Conservation (phyloP, 2,888 invertebrate genomes). For the Lasioglossum pauxillum region DNA sequence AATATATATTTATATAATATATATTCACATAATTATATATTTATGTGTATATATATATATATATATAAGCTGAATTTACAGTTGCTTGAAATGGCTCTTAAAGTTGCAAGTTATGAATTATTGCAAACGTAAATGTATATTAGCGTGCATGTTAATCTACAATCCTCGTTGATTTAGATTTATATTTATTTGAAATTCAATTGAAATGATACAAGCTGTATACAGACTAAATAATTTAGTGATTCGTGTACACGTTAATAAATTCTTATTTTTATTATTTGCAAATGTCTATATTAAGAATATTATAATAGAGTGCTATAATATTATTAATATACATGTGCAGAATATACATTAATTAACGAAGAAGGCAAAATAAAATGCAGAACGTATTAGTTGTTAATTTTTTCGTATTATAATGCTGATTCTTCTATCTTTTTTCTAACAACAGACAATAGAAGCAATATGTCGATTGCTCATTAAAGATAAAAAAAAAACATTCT, state of each 20-base stretch:
- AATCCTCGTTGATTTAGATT: constrained; percentile 27
- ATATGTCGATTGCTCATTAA: constrained; percentile 18
- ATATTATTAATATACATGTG: constrained; percentile 29
- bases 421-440: background rate
- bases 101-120: constrained; percentile 36
- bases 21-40: no score
- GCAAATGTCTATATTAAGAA: constrained; percentile 13
- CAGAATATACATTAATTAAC: constrained; percentile 13
- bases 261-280: constrained; percentile 33
- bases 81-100: constrained; percentile 22
- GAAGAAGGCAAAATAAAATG: constrained; percentile 13
- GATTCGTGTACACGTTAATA: constrained; percentile 25
- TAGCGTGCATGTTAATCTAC: constrained; percentile 35
- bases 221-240: constrained; percentile 12
- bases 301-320: constrained; percentile 16
- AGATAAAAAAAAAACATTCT: constrained; percentile 12
- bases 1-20: no score
- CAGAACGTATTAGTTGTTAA: constrained; percentile 20
- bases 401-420: constrained; percentile 23
- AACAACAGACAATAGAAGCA: constrained; percentile 11
- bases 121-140: constrained; percentile 27
- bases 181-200: constrained; percentile 47
- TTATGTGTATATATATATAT: no score
- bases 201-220: constrained; percentile 25
- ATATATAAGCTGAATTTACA: constrained; percentile 39